phyloP scores from a whole-genome alignment of 2,888 invertebrate species.

The Stramonita haemastoma region DNA sequence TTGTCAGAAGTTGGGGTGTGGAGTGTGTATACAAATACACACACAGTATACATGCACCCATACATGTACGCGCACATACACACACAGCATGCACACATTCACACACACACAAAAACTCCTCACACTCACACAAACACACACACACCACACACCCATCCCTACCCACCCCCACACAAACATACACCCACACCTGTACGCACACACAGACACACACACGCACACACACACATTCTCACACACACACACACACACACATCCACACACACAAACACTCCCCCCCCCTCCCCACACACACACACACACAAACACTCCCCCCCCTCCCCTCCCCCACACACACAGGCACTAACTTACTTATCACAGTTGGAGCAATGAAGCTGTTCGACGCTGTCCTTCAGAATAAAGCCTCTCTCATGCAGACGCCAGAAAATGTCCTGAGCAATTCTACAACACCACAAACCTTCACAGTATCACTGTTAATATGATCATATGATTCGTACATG shows the following conservation, averaged over 20 bases:
- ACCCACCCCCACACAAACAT: too few relatives aligned
- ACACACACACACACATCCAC: not conserved
- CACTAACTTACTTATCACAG: slow-evolving; percentile 83
- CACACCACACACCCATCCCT: too few relatives aligned
- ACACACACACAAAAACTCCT: not conserved
- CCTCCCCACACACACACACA: not conserved
- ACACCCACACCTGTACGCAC: not conserved
- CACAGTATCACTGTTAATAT: too few relatives aligned
- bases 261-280: not conserved
- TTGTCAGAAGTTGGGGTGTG: too few relatives aligned
- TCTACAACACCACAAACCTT: slow-evolving; percentile 79
- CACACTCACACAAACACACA: not conserved
- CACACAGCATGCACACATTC: not conserved
- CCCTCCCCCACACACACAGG: too few relatives aligned
- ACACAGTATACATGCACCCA: too few relatives aligned
- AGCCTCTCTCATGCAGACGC: slow-evolving; percentile 88
- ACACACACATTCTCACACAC: not conserved
- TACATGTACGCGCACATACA: too few relatives aligned
- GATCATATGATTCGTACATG: too few relatives aligned
- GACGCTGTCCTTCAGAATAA: slow-evolving; percentile 88
- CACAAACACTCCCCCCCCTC: too few relatives aligned
- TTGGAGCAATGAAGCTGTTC: slow-evolving; percentile 94
- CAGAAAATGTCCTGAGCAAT: slow-evolving; percentile 94
- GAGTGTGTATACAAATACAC: too few relatives aligned
- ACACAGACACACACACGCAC: too few relatives aligned